These are phyloP conservation scores for Ecliptopera silaceata DNA, from an alignment of 2,888 invertebrate genomes.

Conservation along the genomic window DNA sequence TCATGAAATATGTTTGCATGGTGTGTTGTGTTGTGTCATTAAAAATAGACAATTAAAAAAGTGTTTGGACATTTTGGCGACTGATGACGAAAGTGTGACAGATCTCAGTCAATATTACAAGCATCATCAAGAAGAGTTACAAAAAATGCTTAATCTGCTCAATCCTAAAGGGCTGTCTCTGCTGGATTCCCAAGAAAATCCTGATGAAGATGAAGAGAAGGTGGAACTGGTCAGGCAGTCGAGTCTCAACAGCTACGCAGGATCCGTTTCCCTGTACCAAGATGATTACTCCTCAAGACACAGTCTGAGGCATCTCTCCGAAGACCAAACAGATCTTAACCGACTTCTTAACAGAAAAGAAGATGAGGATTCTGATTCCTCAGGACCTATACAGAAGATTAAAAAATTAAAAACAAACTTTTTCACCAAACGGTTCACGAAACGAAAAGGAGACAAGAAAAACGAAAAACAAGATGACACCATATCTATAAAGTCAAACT, in stretches of 20 bases:
- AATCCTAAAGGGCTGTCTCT: slow-evolving; percentile 67
- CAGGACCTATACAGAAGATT: slow-evolving; percentile 77
- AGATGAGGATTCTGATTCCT: slow-evolving; percentile 72
- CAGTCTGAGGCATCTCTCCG: slow-evolving; percentile 66
- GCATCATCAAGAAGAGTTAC: slow-evolving; percentile 69
- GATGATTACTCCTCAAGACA: slow-evolving; percentile 64
- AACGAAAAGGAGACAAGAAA: slow-evolving; percentile 76
- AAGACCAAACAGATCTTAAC: slow-evolving; percentile 72
- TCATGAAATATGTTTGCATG: slow-evolving; percentile 76
- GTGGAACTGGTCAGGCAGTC: slow-evolving; percentile 55
- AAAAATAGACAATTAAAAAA: slow-evolving; percentile 78
- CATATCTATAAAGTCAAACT: slow-evolving; percentile 77
- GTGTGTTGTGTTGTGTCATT: slow-evolving; percentile 65
- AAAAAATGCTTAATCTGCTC: slow-evolving; percentile 64
- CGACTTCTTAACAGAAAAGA: slow-evolving; percentile 81
- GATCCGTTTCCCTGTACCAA: slow-evolving; percentile 66
- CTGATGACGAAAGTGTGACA: slow-evolving; percentile 69
- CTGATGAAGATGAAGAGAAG: slow-evolving; percentile 70
- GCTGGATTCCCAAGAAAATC: slow-evolving; percentile 64
- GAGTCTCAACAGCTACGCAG: slow-evolving; percentile 61
- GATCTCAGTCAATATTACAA: slow-evolving; percentile 72
- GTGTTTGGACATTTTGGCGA: slow-evolving; percentile 84
- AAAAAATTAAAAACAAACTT: slow-evolving; percentile 85
- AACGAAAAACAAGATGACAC: slow-evolving; percentile 67
- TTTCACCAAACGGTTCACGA: slow-evolving; percentile 84